Percentiles rank a stretch among this genome's conserved stretches.
phyloP scores from a whole-genome alignment of 2,797 vertebrate species.

The Antennarius maculatus region DNA sequence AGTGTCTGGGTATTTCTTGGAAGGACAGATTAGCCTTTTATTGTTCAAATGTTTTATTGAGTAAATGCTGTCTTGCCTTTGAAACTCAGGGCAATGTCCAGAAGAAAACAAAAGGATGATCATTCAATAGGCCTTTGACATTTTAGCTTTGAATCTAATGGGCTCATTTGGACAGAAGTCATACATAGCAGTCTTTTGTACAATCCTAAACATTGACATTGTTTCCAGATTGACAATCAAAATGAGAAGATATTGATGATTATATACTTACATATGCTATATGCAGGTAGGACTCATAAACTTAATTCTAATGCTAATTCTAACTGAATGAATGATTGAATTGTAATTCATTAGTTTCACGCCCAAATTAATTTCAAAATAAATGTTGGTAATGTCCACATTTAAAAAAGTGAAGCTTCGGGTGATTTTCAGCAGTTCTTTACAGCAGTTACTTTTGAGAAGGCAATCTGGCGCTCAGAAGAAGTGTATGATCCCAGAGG shows the following conservation, averaged over 20 bases:
- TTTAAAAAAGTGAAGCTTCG: not conserved
- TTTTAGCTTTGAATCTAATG: slow-evolving; percentile 43
- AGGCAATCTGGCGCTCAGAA: slow-evolving; percentile 21
- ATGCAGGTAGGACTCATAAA: not conserved
- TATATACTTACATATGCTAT: not conserved
- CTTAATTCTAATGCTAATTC: not conserved
- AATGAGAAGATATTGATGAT: slow-evolving; percentile 1
- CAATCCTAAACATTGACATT: not conserved
- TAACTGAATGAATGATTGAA: too few relatives aligned
- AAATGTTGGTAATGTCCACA: slow-evolving; percentile 3
- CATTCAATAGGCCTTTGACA: slow-evolving; percentile 35
- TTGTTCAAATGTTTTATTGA: slow-evolving; percentile 31
- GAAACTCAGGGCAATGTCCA: slow-evolving; percentile 33
- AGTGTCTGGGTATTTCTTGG: slow-evolving; percentile 60
- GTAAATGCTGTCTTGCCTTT: slow-evolving; percentile 56
- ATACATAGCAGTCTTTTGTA: not conserved
- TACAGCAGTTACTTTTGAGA: slow-evolving; percentile 11
- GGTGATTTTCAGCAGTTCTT: slow-evolving; percentile 12
- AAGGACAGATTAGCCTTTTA: slow-evolving; percentile 50
- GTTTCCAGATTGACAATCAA: not conserved
- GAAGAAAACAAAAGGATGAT: slow-evolving; percentile 53
- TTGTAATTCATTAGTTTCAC: not conserved
- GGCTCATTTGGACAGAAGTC: slow-evolving; percentile 27
- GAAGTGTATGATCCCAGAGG: slow-evolving; percentile 33
- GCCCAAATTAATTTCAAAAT: not conserved